Conservation (phyloP, 2,797 vertebrate genomes). For the Numenius phaeopus region DNA sequence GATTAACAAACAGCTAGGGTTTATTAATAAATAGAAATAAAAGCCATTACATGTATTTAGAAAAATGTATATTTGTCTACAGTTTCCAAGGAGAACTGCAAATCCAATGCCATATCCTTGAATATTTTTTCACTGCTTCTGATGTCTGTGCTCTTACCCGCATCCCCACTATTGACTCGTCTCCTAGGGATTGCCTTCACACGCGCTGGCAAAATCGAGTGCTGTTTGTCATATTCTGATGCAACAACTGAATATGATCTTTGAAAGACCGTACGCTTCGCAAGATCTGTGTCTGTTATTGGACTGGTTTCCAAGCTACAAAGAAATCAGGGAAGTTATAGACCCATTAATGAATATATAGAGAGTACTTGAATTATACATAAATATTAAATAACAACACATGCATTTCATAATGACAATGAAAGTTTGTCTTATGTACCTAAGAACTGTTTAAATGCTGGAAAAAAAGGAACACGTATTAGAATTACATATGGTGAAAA, state of each 20-base stretch:
- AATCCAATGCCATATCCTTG: background rate
- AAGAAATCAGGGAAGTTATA: background rate
- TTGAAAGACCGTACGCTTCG: slow-evolving; percentile 98
- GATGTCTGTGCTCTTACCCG: slow-evolving; percentile 82
- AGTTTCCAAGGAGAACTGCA: background rate
- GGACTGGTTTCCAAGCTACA: slow-evolving; percentile 96
- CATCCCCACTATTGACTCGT: slow-evolving; percentile 97
- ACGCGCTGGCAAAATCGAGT: slow-evolving; percentile 94
- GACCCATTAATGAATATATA: background rate
- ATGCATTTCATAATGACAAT: slow-evolving; percentile 6
- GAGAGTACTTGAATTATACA: background rate
- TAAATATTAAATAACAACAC: background rate
- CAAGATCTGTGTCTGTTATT: slow-evolving; percentile 96
- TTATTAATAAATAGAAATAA: background rate
- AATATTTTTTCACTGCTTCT: background rate
- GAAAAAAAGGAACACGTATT: background rate
- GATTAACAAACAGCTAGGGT: background rate
- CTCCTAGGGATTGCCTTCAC: slow-evolving; percentile 97
- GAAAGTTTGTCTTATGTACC: background rate
- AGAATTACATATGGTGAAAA: slow-evolving; percentile 1
- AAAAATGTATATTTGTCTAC: background rate
- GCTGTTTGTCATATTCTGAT: slow-evolving; percentile 98
- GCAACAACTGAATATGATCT: slow-evolving; percentile 98
- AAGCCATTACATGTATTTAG: background rate
- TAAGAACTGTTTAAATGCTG: background rate